A percentile compares a stretch with the other conserved stretches of the same genome.
These are phyloP conservation scores for Helostoma temminkii DNA, from an alignment of 2,797 vertebrate genomes.

Conservation along the genomic window DNA sequence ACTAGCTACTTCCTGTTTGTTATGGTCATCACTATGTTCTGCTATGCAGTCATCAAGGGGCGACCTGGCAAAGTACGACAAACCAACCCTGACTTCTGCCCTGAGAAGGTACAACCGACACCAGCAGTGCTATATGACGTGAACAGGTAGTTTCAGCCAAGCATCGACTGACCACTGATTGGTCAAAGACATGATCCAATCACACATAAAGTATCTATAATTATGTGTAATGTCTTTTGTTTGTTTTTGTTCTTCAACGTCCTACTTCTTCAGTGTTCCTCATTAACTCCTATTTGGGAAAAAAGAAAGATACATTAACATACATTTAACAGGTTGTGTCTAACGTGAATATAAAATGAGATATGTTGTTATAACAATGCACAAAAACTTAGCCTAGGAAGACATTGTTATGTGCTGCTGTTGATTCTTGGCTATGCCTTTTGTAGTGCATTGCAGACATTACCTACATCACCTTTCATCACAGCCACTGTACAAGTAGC, in stretches of 20 bases:
- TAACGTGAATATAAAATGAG: no score
- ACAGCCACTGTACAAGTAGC: neutral
- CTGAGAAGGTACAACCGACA: constrained; percentile 91
- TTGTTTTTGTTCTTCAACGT: no score
- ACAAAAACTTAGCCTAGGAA: neutral
- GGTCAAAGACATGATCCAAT: constrained; percentile 53
- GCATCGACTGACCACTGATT: constrained; percentile 40
- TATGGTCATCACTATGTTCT: constrained; percentile 99
- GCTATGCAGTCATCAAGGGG: constrained; percentile 98
- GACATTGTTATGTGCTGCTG: neutral
- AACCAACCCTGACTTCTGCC: constrained; percentile 91
- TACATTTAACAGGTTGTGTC: no score
- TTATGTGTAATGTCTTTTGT: no score
- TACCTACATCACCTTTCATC: neutral
- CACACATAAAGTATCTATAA: constrained; percentile 11
- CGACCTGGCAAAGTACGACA: constrained; percentile 95
- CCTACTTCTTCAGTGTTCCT: no score
- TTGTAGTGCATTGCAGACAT: neutral
- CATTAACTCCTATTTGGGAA: no score
- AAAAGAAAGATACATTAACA: no score
- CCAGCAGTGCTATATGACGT: constrained; percentile 64
- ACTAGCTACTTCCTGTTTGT: constrained; percentile 99
- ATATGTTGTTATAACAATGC: no score
- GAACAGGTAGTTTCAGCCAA: constrained; percentile 66
- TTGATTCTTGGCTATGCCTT: neutral